Evolutionary conservation across 2,888 invertebrate species (phyloP).

Genomic region (Pterobdella sp.): DNA sequence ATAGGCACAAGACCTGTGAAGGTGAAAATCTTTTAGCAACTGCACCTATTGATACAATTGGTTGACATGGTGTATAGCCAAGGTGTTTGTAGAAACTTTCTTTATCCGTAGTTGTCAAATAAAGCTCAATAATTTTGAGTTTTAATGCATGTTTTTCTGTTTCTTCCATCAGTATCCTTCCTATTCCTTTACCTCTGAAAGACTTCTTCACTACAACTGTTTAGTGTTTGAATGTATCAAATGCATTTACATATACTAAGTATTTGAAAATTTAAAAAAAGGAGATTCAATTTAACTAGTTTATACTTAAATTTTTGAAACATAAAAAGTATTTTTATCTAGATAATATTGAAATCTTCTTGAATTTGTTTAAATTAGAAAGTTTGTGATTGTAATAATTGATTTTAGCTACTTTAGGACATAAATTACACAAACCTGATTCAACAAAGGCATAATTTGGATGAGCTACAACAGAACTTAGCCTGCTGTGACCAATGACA

Average conservation of each 20-base stretch:
- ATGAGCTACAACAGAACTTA: constrained; percentile 43
- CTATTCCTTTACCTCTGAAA: constrained; percentile 47
- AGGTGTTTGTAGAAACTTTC: constrained; percentile 49
- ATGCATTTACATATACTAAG: not conserved
- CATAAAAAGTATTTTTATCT: too few relatives aligned
- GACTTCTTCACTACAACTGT: constrained; percentile 44
- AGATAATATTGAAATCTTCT: too few relatives aligned
- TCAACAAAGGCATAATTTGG: constrained; percentile 44
- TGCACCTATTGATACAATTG: constrained; percentile 39
- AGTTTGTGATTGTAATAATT: not conserved
- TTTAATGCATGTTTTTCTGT: constrained; percentile 44
- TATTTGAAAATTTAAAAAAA: too few relatives aligned
- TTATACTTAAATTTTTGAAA: too few relatives aligned
- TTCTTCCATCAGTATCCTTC: constrained; percentile 48
- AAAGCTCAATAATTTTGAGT: constrained; percentile 43
- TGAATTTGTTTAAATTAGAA: too few relatives aligned
- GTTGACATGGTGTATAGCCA: constrained; percentile 46
- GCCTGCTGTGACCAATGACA: constrained; percentile 45
- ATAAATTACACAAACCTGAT: constrained; percentile 41
- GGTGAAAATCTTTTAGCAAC: constrained; percentile 32
- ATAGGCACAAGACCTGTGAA: constrained; percentile 26
- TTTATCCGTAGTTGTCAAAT: constrained; percentile 51
- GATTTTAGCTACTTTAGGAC: not conserved
- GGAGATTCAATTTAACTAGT: too few relatives aligned
- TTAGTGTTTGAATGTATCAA: constrained; percentile 19